A percentile compares a stretch with the other conserved stretches of the same genome.
Evolutionary conservation across 2,888 invertebrate genomes (phyloP).

Genomic region (Leucoptera coffeella): DNA sequence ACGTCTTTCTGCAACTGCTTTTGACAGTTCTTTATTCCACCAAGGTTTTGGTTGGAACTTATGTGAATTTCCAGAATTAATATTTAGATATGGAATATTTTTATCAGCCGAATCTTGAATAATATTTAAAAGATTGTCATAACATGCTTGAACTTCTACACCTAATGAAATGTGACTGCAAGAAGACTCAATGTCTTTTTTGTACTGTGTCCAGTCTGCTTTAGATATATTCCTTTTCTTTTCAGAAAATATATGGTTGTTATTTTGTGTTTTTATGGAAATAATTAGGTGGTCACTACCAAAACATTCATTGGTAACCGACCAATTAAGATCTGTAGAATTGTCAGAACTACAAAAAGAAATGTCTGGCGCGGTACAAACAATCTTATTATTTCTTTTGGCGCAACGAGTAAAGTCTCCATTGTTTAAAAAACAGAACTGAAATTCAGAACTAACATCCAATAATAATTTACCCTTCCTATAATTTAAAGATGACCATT

Average conservation of each 20-base stretch:
- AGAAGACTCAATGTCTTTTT: not conserved
- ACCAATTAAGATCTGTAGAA: constrained; percentile 5
- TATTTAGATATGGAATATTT: not conserved
- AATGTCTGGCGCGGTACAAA: constrained; percentile 6
- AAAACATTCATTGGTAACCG: constrained; percentile 5
- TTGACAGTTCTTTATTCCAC: constrained; percentile 1
- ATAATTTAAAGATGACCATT: constrained; percentile 6
- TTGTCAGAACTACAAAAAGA: constrained; percentile 6
- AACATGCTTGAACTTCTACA: not conserved
- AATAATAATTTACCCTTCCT: constrained; percentile 6
- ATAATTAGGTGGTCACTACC: constrained; percentile 7
- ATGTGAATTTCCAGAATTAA: not conserved
- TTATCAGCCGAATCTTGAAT: not conserved
- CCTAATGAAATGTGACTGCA: not conserved
- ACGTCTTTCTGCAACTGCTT: not conserved
- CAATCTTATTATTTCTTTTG: constrained; percentile 4
- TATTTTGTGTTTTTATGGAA: not conserved
- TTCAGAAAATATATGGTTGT: too few relatives aligned
- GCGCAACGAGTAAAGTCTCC: constrained; percentile 5
- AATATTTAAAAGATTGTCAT: not conserved
- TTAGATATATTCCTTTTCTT: constrained; percentile 4
- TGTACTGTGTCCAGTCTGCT: constrained; percentile 5
- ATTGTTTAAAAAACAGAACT: constrained; percentile 5
- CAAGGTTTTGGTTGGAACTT: constrained; percentile 1
- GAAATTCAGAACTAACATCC: constrained; percentile 5